Evolutionary conservation across 2,797 vertebrate species (phyloP).

Genomic region (Xyrichtys novacula): DNA sequence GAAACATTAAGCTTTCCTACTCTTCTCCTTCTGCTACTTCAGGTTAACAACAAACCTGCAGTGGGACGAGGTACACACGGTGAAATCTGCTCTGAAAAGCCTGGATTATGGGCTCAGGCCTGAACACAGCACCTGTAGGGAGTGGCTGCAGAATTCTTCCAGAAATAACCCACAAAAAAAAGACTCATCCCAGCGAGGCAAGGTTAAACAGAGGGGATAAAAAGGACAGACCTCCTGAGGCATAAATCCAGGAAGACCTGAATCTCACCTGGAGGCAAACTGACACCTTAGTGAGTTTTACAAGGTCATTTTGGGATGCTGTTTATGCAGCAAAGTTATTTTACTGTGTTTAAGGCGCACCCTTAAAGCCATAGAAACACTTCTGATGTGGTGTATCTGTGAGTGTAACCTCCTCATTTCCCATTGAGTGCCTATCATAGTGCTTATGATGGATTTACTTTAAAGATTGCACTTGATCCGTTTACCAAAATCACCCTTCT

Average conservation of each 20-base stretch:
- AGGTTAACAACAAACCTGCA: conserved; percentile 31
- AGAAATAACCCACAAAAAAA: conserved; percentile 49
- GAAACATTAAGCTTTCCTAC: background rate
- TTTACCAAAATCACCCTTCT: conserved; percentile 70
- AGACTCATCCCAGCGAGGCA: conserved; percentile 57
- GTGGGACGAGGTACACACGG: conserved; percentile 28
- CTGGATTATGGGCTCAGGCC: conserved; percentile 74
- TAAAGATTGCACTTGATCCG: conserved; percentile 73
- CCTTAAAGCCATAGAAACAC: conserved; percentile 37
- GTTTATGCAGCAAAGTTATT: conserved; percentile 64
- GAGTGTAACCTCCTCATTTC: conserved; percentile 56
- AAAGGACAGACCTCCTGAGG: conserved; percentile 49
- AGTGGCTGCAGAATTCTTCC: conserved; percentile 62
- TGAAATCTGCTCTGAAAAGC: conserved; percentile 61
- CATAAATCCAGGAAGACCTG: conserved; percentile 44
- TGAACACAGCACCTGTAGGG: conserved; percentile 76
- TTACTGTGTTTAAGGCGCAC: conserved; percentile 50
- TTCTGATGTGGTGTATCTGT: conserved; percentile 62
- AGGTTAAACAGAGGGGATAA: conserved; percentile 49
- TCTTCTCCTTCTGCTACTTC: conserved; percentile 20
- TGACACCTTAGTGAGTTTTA: conserved; percentile 68
- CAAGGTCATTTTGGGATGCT: conserved; percentile 66
- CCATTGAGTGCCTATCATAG: conserved; percentile 57
- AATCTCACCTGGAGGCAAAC: conserved; percentile 56
- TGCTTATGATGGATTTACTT: conserved; percentile 68